Evolutionary conservation across 2,888 invertebrate species (phyloP).

Genomic region (Cheilosia vernalis): DNA sequence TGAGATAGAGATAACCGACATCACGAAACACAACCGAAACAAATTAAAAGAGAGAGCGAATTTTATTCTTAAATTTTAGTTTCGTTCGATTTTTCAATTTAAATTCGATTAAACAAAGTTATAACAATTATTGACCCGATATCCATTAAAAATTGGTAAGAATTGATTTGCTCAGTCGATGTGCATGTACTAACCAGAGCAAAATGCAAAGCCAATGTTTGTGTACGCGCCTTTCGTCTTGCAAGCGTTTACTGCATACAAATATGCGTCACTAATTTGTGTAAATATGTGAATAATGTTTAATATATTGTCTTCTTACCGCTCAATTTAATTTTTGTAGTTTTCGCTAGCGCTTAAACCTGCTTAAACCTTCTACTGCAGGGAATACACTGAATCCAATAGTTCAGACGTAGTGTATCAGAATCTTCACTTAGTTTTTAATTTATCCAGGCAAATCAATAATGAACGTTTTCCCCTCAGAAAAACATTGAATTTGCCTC

Average conservation of each 20-base stretch:
- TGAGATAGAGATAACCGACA: slow-evolving; percentile 28
- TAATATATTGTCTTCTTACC: no score
- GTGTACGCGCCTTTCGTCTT: slow-evolving; percentile 16
- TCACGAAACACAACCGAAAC: slow-evolving; percentile 21
- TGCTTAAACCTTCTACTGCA: no score
- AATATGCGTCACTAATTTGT: slow-evolving; percentile 54
- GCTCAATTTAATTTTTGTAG: no score
- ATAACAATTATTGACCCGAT: slow-evolving; percentile 59
- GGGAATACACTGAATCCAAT: no score
- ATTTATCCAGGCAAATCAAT: no score
- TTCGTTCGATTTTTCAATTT: slow-evolving; percentile 45
- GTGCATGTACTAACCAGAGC: slow-evolving; percentile 69
- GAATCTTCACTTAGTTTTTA: no score
- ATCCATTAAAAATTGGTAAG: slow-evolving; percentile 69
- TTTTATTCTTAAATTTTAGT: slow-evolving; percentile 34
- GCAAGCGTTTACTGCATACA: slow-evolving; percentile 2
- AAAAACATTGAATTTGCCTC: no score
- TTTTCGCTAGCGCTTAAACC: no score
- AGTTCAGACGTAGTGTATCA: no score
- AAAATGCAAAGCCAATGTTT: slow-evolving; percentile 42
- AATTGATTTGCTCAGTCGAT: slow-evolving; percentile 64
- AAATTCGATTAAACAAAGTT: slow-evolving; percentile 35
- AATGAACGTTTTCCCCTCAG: no score
- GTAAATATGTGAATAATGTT: slow-evolving; percentile 14
- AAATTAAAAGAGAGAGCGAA: slow-evolving; percentile 20